Percentiles rank a stretch among this genome's conserved stretches.
These are phyloP conservation scores for Stenolophus ochropezus DNA, from an alignment of 2,888 invertebrate genomes.

Conservation along the genomic window DNA sequence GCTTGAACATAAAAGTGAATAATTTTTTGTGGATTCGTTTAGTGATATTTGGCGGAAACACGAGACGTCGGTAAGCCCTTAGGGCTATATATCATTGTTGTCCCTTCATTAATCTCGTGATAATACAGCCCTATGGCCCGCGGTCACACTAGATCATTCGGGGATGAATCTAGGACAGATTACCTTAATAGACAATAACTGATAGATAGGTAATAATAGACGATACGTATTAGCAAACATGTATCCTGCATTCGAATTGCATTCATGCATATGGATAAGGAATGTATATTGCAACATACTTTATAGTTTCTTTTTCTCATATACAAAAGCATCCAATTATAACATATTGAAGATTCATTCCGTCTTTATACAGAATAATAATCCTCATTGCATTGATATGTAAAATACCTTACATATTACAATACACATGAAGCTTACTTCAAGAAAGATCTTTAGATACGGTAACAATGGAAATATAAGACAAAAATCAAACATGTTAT, in stretches of 20 bases:
- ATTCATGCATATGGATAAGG: too few species aligned
- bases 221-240: neutral
- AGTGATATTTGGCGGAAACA: neutral
- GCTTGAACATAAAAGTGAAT: too few species aligned
- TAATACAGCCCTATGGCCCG: neutral
- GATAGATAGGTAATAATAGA: neutral
- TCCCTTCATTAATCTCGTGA: neutral
- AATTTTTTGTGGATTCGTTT: neutral
- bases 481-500: neutral
- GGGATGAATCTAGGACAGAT: neutral
- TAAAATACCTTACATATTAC: neutral
- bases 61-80: neutral
- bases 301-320: neutral
- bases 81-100: neutral
- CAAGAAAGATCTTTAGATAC: neutral
- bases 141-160: neutral
- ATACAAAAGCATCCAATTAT: neutral
- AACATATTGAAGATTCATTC: neutral
- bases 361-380: neutral
- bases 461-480: neutral
- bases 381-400: neutral
- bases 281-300: too few species aligned
- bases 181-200: neutral
- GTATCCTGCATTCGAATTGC: too few species aligned
- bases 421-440: neutral